Evolutionary conservation across 2,113 vertebrate genomes (phyloP).

Genomic region (Amazona vittata): DNA sequence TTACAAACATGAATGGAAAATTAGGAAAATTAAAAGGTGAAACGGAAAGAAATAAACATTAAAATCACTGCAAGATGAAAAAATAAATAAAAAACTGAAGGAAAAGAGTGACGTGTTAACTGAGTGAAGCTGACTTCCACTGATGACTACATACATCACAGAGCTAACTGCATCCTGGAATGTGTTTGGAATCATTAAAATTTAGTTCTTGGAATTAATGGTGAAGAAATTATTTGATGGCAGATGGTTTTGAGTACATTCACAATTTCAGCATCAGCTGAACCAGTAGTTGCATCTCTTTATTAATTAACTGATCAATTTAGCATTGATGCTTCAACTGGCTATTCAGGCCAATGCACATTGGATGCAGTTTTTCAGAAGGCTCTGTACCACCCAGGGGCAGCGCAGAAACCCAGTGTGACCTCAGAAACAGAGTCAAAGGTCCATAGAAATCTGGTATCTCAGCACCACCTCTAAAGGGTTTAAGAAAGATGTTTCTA

Average conservation of each 20-base stretch:
- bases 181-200: neutral
- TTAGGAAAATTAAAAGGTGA: conserved; percentile 37
- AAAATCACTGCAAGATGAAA: conserved; percentile 27
- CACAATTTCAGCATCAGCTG: neutral
- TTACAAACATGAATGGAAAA: conserved; percentile 48
- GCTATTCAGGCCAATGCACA: neutral
- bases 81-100: neutral
- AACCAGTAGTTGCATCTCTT: neutral
- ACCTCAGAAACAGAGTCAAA: neutral
- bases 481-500: neutral
- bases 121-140: neutral
- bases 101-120: neutral
- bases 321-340: neutral
- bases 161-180: neutral
- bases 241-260: neutral
- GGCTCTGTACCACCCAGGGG: neutral
- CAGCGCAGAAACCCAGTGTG: neutral
- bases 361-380: neutral
- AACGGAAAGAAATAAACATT: conserved; percentile 4
- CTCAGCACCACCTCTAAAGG: neutral
- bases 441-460: neutral
- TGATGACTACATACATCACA: conserved; percentile 22
- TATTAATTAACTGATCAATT: neutral
- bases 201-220: neutral
- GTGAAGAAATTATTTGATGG: neutral